Evolutionary conservation across 2,113 vertebrate genomes (phyloP), one percentile per base, ranked within the genome.

Genomic region (Camelus dromedarius): DNA sequence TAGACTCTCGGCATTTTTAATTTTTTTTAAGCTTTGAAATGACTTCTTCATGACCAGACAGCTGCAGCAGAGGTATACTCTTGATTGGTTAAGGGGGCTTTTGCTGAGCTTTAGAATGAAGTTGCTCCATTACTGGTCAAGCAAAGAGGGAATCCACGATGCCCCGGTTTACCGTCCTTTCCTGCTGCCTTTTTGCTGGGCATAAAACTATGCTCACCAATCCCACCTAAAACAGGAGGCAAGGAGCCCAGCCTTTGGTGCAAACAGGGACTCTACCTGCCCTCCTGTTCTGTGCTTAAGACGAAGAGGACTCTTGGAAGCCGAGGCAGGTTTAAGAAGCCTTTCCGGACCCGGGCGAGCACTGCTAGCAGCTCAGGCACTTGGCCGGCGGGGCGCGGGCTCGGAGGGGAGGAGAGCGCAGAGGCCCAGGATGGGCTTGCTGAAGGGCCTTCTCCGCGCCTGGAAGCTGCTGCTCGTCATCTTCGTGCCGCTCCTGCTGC

Each of bases 391-490:
- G 90, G 95, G 22, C 38, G 32, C 32, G 13, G 60, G 28, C 69
- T 19, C 62, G 48, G 0, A 38, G 84, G 54, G 46, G n/a, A 12
- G 88, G 0, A 58, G 93, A 32, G 73, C 46, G 92, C 38, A 35
- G 77, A 48, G 89, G 56, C 87, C 58, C 97, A 98, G 95, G 75
- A 99, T 99, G 99, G 99, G 99, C 86, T 46, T 99, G 96, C 98
- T 99, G 97, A 98, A 98, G 98, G 99, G 99, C 79, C 98, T 99
- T 32, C 99, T 99, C 97, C 97, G 54, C 56, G 99, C 99, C 83
- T 98, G 99, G 97, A 99, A 99, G 35, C 98, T 99, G 97, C 98
- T 99, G 70, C 97, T 99, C 0, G 99, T 99, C 87, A 95, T 99
- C 95, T 97, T 99, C 73, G 99, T 99, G 96, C 99, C 99, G 1